These are phyloP conservation scores for Cryptomyrus ogoouensis DNA, from an alignment of 2,113 vertebrate species.

Conservation along the genomic window DNA sequence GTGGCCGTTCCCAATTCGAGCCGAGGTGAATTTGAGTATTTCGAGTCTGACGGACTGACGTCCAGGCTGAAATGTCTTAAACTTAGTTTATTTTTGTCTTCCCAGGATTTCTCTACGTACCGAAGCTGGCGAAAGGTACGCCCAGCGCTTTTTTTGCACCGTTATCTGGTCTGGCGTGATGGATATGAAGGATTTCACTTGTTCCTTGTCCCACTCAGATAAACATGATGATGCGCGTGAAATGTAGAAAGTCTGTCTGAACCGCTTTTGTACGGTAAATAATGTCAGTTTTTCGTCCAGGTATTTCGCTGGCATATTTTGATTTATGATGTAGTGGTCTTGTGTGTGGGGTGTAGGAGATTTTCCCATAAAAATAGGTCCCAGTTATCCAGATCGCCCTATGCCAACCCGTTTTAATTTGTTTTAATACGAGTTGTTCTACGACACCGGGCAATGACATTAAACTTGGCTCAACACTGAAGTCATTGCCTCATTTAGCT, in stretches of 20 bases:
- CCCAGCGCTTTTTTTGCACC: background rate
- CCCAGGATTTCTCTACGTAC: slow-evolving; percentile 82
- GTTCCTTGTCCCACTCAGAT: background rate
- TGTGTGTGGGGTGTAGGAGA: background rate
- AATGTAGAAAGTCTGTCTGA: background rate
- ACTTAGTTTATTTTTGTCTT: slow-evolving; percentile 82
- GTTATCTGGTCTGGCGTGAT: background rate
- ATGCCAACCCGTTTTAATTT: background rate
- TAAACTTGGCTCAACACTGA: background rate
- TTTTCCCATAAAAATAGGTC: background rate
- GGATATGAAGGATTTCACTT: background rate
- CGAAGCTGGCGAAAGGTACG: slow-evolving; percentile 79
- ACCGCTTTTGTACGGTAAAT: background rate
- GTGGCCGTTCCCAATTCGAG: slow-evolving; percentile 69
- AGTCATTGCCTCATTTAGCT: background rate
- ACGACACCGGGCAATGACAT: background rate
- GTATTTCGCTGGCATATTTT: background rate
- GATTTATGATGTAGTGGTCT: background rate
- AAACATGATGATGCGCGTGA: background rate
- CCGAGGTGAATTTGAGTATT: slow-evolving; percentile 81
- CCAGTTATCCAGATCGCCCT: background rate
- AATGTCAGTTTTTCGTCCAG: background rate
- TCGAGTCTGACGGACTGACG: slow-evolving; percentile 84
- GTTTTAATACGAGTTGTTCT: background rate
- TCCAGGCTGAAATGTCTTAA: slow-evolving; percentile 80